Conservation (phyloP, 2,113 vertebrate genomes). For the Ginglymostoma cirratum region DNA sequence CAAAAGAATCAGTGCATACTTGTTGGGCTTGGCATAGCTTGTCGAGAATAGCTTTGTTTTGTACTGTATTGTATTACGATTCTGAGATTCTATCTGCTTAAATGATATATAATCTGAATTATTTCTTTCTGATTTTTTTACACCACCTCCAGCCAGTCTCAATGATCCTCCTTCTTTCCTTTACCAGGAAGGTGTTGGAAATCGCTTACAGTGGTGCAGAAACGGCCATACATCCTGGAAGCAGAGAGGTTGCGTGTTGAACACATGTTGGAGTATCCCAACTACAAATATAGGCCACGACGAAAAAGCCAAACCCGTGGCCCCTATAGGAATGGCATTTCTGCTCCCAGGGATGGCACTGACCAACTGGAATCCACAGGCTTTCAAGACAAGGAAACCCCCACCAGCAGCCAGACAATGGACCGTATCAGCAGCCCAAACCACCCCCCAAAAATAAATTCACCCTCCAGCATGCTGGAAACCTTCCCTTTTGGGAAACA, state of each 20-base stretch:
- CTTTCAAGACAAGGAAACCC: not conserved
- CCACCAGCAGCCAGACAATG: not conserved
- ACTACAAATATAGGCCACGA: constrained; percentile 93
- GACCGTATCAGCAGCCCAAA: not conserved
- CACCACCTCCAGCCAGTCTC: not conserved
- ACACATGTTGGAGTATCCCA: constrained; percentile 96
- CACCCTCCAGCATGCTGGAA: not conserved
- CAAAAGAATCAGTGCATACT: not conserved
- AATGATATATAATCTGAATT: not conserved
- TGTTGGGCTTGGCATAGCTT: too few species aligned
- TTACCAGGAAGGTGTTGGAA: constrained; percentile 87
- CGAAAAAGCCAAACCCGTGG: constrained; percentile 56
- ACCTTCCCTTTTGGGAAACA: not conserved
- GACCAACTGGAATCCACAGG: not conserved
- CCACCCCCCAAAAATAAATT: not conserved
- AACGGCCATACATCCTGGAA: constrained; percentile 92
- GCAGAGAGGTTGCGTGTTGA: constrained; percentile 87
- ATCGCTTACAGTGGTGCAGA: constrained; percentile 77
- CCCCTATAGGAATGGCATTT: not conserved
- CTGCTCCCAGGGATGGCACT: not conserved
- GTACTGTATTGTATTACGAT: not conserved
- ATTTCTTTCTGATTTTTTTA: not conserved
- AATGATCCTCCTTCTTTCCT: constrained; percentile 38
- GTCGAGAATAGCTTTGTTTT: not conserved
- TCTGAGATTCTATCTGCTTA: not conserved